Conservation (phyloP, 1,140 invertebrate genomes). For the Mercenaria mercenaria region DNA sequence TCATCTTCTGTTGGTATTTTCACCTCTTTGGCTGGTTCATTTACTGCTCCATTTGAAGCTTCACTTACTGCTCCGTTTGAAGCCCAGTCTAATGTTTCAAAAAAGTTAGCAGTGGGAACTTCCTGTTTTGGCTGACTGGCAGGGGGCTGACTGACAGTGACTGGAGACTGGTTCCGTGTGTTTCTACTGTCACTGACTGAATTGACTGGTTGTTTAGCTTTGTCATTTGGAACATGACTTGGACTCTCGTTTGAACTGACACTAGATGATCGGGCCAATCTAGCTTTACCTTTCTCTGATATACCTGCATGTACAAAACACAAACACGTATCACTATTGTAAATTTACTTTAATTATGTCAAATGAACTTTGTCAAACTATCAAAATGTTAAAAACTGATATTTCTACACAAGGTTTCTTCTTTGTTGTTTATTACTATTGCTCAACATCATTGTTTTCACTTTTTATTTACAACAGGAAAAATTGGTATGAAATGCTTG, state of each 20-base stretch:
- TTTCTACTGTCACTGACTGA: slow-evolving; percentile 20
- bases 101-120: slow-evolving; percentile 74
- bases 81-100: slow-evolving; percentile 79
- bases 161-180: slow-evolving; percentile 35
- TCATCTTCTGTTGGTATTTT: slow-evolving; percentile 45
- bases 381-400: too few relatives aligned
- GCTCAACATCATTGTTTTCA: too few relatives aligned
- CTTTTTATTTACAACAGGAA: too few relatives aligned
- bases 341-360: too few relatives aligned
- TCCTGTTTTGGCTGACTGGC: slow-evolving; percentile 56
- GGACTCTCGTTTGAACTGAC: slow-evolving; percentile 77
- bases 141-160: slow-evolving; percentile 34
- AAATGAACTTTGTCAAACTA: too few relatives aligned
- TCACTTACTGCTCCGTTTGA: too few relatives aligned
- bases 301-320: slow-evolving; percentile 73
- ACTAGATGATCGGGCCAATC: slow-evolving; percentile 76
- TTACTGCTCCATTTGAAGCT: background rate
- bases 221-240: slow-evolving; percentile 81
- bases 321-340: too few relatives aligned
- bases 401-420: too few relatives aligned
- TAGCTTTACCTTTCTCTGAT: slow-evolving; percentile 77
- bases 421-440: too few relatives aligned
- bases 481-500: too few relatives aligned
- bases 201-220: slow-evolving; percentile 10
- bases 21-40: slow-evolving; percentile 12